phyloP scores from a whole-genome alignment of 1,140 invertebrate species.

The Temnothorax curvispinosus region DNA sequence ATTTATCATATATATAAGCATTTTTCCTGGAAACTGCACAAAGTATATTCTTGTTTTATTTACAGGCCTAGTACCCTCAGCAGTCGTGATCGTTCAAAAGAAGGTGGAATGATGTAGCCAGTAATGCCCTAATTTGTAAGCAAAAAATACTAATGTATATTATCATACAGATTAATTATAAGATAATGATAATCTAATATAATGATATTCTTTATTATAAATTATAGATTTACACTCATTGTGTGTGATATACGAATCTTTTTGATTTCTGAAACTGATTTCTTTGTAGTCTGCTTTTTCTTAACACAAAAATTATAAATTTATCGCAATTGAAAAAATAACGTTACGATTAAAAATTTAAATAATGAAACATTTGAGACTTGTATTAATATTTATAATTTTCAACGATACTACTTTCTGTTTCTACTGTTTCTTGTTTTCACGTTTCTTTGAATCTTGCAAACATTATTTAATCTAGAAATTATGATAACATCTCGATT shows the following conservation, averaged over 20 bases:
- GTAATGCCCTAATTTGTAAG: constrained; percentile 60
- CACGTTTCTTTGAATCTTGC: not conserved
- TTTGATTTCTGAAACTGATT: not conserved
- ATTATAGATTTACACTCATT: constrained; percentile 15
- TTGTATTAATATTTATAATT: constrained; percentile 12
- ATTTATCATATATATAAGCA: not conserved
- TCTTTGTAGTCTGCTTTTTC: constrained; percentile 24
- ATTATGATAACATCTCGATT: not conserved
- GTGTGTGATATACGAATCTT: constrained; percentile 53
- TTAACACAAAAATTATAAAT: not conserved
- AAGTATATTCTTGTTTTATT: constrained; percentile 69
- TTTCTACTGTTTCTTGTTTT: not conserved
- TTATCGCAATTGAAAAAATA: not conserved
- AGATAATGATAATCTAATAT: constrained; percentile 42
- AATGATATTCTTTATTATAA: constrained; percentile 40
- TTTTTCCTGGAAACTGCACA: not conserved
- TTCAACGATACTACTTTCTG: not conserved
- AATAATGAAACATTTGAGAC: not conserved
- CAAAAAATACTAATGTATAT: constrained; percentile 62
- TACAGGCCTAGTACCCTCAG: constrained; percentile 92
- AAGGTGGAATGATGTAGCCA: constrained; percentile 69
- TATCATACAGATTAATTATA: constrained; percentile 61
- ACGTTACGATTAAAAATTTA: not conserved
- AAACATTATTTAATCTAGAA: constrained; percentile 9
- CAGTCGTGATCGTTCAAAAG: constrained; percentile 91